Conservation (phyloP, 2,888 invertebrate genomes). For the Epiblema foenella region DNA sequence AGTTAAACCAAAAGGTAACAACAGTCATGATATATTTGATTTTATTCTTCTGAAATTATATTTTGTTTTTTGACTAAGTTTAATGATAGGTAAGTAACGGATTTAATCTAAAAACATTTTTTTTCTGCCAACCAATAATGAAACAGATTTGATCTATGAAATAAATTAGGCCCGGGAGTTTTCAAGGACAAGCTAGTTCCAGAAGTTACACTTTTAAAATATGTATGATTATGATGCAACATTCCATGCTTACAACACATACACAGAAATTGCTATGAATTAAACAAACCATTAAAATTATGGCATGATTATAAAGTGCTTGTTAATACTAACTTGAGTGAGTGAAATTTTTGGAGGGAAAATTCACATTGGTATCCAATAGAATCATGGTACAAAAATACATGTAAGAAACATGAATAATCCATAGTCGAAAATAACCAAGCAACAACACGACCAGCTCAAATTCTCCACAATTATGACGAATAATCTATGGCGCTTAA, state of each 20-base stretch:
- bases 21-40: too few relatives aligned
- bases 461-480: background rate
- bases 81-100: too few relatives aligned
- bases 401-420: background rate
- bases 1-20: background rate
- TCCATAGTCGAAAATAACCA: background rate
- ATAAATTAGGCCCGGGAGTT: too few relatives aligned
- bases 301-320: background rate
- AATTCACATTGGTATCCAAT: conserved; percentile 17
- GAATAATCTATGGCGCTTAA: conserved; percentile 42
- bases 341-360: conserved; percentile 8
- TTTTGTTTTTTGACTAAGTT: too few relatives aligned
- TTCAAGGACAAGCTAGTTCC: too few relatives aligned
- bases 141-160: too few relatives aligned
- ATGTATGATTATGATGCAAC: background rate
- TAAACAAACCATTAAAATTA: background rate
- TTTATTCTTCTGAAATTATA: too few relatives aligned
- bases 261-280: background rate
- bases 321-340: background rate
- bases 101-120: too few relatives aligned
- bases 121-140: too few relatives aligned
- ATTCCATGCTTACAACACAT: background rate
- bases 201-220: background rate
- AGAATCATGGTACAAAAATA: conserved; percentile 12
- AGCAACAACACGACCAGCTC: background rate